Conservation (phyloP, 1,140 invertebrate genomes). For the Goniozus legneri region DNA sequence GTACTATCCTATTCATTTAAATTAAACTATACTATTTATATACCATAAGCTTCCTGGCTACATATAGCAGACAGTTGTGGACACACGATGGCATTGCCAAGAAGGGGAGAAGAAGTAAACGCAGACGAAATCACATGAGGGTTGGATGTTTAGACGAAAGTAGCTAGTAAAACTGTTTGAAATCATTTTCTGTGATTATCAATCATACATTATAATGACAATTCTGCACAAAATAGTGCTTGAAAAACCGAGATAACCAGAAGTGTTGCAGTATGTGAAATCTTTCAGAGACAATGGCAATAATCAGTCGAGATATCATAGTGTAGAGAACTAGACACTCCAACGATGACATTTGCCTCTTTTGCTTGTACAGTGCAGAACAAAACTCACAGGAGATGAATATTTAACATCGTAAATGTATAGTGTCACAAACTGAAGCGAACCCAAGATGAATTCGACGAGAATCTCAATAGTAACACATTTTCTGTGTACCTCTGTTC, state of each 20-base stretch:
- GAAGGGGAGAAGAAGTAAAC: slow-evolving; percentile 40
- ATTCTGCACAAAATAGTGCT: slow-evolving; percentile 22
- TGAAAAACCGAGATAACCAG: slow-evolving; percentile 29
- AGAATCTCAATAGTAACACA: slow-evolving; percentile 45
- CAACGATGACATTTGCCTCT: slow-evolving; percentile 32
- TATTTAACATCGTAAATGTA: slow-evolving; percentile 54
- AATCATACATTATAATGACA: slow-evolving; percentile 9
- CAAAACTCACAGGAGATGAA: slow-evolving; percentile 48
- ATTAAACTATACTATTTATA: slow-evolving; percentile 34
- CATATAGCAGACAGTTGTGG: slow-evolving; percentile 35
- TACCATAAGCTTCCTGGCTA: slow-evolving; percentile 36
- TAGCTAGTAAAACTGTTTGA: slow-evolving; percentile 38
- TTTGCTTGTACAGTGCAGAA: slow-evolving; percentile 47
- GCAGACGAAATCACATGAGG: slow-evolving; percentile 46
- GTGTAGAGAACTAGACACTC: slow-evolving; percentile 41
- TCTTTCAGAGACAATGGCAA: slow-evolving; percentile 33
- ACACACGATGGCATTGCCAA: slow-evolving; percentile 36
- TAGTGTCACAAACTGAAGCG: slow-evolving; percentile 46
- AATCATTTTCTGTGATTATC: slow-evolving; percentile 8
- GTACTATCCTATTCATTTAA: too few species aligned
- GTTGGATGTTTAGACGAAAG: slow-evolving; percentile 43
- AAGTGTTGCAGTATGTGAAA: slow-evolving; percentile 31
- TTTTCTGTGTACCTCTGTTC: slow-evolving; percentile 47
- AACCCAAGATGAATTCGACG: slow-evolving; percentile 49
- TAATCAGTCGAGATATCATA: slow-evolving; percentile 38